phyloP scores from a whole-genome alignment of 2,797 vertebrate genomes.

The Paratrypauchen microcephalus region DNA sequence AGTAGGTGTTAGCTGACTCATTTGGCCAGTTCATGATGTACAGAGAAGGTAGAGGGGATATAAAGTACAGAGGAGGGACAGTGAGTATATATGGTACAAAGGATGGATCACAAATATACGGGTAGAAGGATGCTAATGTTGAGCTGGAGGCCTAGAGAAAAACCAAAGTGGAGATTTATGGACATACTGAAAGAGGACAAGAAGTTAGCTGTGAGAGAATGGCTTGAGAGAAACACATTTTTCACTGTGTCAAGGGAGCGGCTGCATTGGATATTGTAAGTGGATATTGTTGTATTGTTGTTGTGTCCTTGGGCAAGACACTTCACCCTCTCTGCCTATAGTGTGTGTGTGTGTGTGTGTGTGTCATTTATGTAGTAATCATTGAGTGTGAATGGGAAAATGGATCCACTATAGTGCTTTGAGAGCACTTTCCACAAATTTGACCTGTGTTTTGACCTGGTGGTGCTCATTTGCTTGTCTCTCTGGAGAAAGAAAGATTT shows the following conservation, averaged over 20 bases:
- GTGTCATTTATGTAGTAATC: neutral
- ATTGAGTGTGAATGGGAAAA: neutral
- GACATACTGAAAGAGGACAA: neutral
- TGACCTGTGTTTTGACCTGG: no score
- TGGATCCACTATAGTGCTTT: neutral
- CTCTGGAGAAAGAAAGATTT: no score
- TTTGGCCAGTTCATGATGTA: neutral
- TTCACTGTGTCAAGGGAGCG: neutral
- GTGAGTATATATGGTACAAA: no score
- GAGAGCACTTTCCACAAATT: neutral
- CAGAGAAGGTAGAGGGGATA: neutral
- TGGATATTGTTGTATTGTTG: constrained; percentile 1
- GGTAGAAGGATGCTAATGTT: no score
- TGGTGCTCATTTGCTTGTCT: no score
- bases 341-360: neutral
- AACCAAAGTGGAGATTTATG: neutral
- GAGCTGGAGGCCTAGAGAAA: neutral
- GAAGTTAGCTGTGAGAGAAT: neutral
- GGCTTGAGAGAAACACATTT: neutral
- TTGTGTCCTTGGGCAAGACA: neutral
- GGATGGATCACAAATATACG: no score
- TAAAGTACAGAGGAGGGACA: neutral
- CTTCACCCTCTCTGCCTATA: neutral
- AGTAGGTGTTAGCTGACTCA: neutral
- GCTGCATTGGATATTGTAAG: neutral